Percentiles rank a stretch among this genome's conserved stretches.
Conservation (phyloP, 2,113 vertebrate species). For the Mionectes macconnelli region DNA sequence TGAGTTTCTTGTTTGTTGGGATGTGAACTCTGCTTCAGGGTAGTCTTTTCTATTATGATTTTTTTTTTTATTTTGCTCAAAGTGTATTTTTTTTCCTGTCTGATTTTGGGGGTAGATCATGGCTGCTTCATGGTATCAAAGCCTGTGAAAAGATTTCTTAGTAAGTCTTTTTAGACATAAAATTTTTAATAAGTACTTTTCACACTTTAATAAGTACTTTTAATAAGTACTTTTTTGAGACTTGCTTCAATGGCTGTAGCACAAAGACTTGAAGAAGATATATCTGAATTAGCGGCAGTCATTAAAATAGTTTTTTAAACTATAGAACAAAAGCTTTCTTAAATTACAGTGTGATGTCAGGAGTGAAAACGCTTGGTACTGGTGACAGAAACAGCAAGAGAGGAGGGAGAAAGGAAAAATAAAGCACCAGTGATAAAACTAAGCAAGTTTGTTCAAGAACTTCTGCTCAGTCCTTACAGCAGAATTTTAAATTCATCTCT, state of each 20-base stretch:
- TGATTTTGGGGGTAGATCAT: neutral
- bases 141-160: neutral
- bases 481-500: neutral
- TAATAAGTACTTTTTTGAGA: neutral
- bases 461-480: neutral
- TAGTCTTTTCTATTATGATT: neutral
- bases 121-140: neutral
- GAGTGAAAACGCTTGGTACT: neutral
- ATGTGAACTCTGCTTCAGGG: neutral
- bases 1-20: neutral
- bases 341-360: neutral
- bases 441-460: neutral
- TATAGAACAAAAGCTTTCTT: neutral
- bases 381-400: neutral
- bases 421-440: neutral
- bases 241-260: neutral
- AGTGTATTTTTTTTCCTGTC: neutral
- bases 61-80: neutral
- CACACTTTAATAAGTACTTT: slow-evolving; percentile 23
- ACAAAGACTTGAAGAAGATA: neutral
- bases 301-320: neutral
- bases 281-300: neutral
- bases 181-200: slow-evolving; percentile 19
- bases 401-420: neutral
- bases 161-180: neutral